Conservation (phyloP, 2,113 vertebrate species). For the Arizona elegans region DNA sequence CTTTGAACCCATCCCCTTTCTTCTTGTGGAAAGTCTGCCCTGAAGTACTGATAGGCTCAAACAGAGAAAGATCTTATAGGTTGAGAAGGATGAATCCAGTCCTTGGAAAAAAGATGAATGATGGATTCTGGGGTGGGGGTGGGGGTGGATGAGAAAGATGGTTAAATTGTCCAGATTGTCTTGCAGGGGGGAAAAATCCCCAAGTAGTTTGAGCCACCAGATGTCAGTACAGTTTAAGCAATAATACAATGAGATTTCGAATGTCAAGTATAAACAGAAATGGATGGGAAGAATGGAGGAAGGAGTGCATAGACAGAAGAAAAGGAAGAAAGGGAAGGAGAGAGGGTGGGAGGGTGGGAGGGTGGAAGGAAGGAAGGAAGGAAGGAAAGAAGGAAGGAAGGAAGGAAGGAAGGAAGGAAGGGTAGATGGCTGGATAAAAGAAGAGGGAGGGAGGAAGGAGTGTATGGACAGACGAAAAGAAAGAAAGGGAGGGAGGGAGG, state of each 20-base stretch:
- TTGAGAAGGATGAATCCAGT: rapidly evolving
- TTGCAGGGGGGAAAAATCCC: not conserved
- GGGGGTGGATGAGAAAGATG: not conserved
- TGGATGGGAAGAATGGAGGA: not conserved
- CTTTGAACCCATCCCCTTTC: not conserved
- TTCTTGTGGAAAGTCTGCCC: not conserved
- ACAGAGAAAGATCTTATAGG: not conserved
- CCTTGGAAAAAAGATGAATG: not conserved
- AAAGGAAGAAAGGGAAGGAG: not conserved
- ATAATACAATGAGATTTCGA: slow-evolving; percentile 15
- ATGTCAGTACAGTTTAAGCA: slow-evolving; percentile 78
- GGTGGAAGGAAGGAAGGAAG: too few relatives aligned
- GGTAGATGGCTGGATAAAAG: too few relatives aligned
- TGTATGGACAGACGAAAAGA: too few relatives aligned
- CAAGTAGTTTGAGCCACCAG: slow-evolving; percentile 68
- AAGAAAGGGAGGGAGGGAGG: too few relatives aligned
- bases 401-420: too few relatives aligned
- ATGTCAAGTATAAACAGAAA: slow-evolving; percentile 2
- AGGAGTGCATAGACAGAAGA: too few relatives aligned
- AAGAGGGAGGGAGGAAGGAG: too few relatives aligned
- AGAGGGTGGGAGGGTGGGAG: not conserved
- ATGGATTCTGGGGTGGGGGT: not conserved
- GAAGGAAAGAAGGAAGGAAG: not conserved
- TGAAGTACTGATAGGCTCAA: not conserved
- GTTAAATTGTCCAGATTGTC: not conserved